Evolutionary conservation across 2,797 vertebrate species (phyloP).

Genomic region (Psittacula echo): DNA sequence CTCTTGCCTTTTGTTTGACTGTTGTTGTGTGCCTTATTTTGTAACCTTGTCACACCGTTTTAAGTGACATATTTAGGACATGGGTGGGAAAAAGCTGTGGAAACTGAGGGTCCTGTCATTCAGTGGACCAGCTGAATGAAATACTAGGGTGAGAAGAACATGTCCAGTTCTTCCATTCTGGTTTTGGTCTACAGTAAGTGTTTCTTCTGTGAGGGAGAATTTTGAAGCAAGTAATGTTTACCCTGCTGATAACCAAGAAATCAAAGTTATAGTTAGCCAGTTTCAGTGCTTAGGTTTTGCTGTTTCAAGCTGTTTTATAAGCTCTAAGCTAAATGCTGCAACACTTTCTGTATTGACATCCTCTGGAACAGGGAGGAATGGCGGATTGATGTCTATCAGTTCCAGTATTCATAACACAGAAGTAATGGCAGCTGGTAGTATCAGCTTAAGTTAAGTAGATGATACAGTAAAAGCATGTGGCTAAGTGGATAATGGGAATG

Average conservation of each 20-base stretch:
- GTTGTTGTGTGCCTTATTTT: neutral
- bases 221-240: neutral
- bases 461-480: conserved; percentile 8
- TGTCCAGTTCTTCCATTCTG: neutral
- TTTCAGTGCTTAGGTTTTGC: neutral
- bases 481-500: conserved; percentile 62
- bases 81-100: neutral
- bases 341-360: neutral
- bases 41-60: neutral
- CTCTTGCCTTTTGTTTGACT: neutral
- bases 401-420: neutral
- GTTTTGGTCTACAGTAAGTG: neutral
- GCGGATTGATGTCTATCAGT: neutral
- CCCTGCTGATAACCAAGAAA: neutral
- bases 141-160: rapidly evolving
- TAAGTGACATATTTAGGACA: rapidly evolving
- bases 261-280: neutral
- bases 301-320: neutral
- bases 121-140: neutral
- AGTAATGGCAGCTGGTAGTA: neutral
- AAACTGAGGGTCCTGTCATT: neutral
- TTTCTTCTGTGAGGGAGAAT: neutral
- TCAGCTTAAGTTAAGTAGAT: conserved; percentile 26
- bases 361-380: neutral
- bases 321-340: neutral